A percentile compares a stretch with the other conserved stretches of the same genome.
Conservation (phyloP, 2,888 invertebrate genomes). For the Platynereis dumerilii region DNA sequence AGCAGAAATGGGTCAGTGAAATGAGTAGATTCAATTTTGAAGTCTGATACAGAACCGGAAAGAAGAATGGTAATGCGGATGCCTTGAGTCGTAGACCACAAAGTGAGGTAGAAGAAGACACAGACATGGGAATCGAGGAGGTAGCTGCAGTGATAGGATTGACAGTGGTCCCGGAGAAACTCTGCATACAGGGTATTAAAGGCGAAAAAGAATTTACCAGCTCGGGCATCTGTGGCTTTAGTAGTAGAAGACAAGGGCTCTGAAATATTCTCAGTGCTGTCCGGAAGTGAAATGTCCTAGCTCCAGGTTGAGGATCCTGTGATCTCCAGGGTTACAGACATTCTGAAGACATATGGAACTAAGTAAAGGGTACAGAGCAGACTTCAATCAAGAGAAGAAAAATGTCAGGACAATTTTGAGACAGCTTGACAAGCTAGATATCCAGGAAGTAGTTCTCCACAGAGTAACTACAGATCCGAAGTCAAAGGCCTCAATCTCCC, state of each 20-base stretch:
- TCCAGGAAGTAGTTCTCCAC: neutral
- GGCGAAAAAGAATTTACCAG: no score
- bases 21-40: neutral
- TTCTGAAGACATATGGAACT: no score
- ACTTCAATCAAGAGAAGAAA: neutral
- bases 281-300: neutral
- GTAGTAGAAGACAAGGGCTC: no score
- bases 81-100: neutral
- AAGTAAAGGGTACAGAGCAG: neutral
- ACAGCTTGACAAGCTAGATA: neutral
- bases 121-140: neutral
- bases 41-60: neutral
- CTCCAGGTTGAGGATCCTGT: neutral
- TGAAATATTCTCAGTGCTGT: neutral
- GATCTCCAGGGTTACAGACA: neutral
- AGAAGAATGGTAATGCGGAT: conserved; percentile 3
- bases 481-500: neutral
- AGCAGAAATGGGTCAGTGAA: neutral
- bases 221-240: no score
- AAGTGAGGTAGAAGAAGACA: neutral
- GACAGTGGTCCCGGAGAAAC: neutral
- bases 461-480: neutral
- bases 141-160: neutral
- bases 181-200: no score
- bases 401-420: neutral